Conservation (phyloP, 2,113 vertebrate genomes). For the Heterotis niloticus region DNA sequence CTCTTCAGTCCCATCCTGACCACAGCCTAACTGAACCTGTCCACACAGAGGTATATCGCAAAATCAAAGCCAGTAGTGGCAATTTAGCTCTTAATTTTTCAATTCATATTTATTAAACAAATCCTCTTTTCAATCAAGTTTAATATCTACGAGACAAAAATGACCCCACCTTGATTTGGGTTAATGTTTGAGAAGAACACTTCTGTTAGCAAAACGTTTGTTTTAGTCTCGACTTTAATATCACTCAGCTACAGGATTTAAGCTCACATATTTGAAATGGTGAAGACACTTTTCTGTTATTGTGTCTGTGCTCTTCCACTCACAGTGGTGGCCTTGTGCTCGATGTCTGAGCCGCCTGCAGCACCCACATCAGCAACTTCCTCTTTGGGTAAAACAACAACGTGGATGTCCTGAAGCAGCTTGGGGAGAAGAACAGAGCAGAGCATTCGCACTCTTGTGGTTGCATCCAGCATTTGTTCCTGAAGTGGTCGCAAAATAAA, state of each 20-base stretch:
- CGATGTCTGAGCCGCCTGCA: conserved; percentile 81
- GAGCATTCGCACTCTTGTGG: not conserved
- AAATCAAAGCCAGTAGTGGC: not conserved
- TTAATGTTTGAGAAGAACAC: too few species aligned
- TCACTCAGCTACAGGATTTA: not conserved
- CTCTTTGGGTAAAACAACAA: conserved; percentile 88
- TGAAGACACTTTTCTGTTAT: not conserved
- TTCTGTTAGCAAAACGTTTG: too few species aligned
- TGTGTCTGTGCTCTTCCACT: conserved; percentile 45
- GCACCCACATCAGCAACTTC: conserved; percentile 82
- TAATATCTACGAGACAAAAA: too few species aligned
- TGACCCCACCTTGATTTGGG: too few species aligned
- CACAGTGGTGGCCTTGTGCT: conserved; percentile 82
- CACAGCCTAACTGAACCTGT: conserved; percentile 87
- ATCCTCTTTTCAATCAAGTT: too few species aligned
- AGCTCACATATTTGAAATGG: not conserved
- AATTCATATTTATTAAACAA: not conserved
- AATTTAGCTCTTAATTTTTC: not conserved
- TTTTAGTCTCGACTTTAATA: too few species aligned
- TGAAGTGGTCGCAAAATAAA: not conserved
- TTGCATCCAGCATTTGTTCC: not conserved
- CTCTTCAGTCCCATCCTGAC: conserved; percentile 84
- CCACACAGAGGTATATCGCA: not conserved
- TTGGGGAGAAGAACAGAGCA: conserved; percentile 47
- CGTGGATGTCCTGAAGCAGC: conserved; percentile 83